Evolutionary conservation across 1,140 invertebrate genomes (phyloP), one percentile per base, ranked within the genome.

Genomic region (Archivesica marissinica): DNA sequence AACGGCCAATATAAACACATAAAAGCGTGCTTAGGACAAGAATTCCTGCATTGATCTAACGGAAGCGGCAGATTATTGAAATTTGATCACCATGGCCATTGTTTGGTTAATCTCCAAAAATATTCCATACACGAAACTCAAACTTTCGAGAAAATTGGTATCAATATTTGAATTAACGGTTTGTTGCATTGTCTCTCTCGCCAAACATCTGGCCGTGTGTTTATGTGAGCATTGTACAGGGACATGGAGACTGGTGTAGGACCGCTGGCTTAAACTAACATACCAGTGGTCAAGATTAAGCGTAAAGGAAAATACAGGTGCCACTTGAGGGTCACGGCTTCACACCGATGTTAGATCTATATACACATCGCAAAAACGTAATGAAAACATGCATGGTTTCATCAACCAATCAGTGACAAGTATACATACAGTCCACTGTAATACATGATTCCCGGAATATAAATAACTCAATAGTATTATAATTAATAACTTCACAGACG

Each of bases 101-200:
- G 80, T 83, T 83, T 59, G 44, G 38, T 25, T 83, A 83, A 83
- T 83, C 80, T 83, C 20, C 23, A 11, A 74, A 83, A 83, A 72
- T 83, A 83, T 83, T 83, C 80, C 44, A 72, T 75, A 64, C 80
- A 83, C 66, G 80, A 70, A 74, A 64, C 56, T 64, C 52, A 83
- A 74, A 83, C 68, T 83, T 56, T 83, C 52, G 44, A 64, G 64
- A 61, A 72, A 83, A 83, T 56, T 56, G 44, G 35, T 41, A 75
- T 64, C 70, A 83, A 83, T 83, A 83, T 83, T 83, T 83, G 70
- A 74, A 28, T 72, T 83, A 83, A 83, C 80, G 80, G 80, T 72
- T 44, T 38, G 47, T 61, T 2, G 50, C 75, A 83, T 83, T 74
- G 80, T 72, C 70, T 44, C n/a, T 33, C 47, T 44, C 35, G 20